phyloP scores from a whole-genome alignment of 1,140 invertebrate species.

The Macrotrachela quadricornifera region DNA sequence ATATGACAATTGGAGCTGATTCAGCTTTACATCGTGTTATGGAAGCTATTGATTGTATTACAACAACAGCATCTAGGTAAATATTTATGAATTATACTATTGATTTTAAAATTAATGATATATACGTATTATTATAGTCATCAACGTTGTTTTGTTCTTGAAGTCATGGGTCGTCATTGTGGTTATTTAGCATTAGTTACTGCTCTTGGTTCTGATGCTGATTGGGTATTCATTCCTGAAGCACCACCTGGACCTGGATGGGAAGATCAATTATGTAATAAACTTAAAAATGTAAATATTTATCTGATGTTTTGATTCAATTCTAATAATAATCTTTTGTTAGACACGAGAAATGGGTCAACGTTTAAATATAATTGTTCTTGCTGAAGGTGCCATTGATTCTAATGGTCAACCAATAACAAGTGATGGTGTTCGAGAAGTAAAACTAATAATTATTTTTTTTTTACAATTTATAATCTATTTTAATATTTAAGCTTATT shows the following conservation, averaged over 20 bases:
- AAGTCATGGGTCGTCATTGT: constrained; percentile 97
- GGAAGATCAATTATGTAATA: constrained; percentile 65
- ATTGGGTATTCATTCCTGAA: constrained; percentile 84
- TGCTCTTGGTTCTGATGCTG: constrained; percentile 37
- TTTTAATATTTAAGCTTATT: neutral
- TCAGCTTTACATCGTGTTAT: constrained; percentile 92
- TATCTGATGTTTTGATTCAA: neutral
- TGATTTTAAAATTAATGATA: too few relatives aligned
- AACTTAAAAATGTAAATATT: constrained; percentile 64
- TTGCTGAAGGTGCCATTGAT: constrained; percentile 93
- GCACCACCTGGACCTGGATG: constrained; percentile 81
- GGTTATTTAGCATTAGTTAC: constrained; percentile 89
- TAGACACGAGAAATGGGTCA: constrained; percentile 73
- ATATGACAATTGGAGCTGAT: constrained; percentile 99
- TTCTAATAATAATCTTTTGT: neutral
- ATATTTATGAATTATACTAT: too few relatives aligned
- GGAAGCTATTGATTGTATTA: constrained; percentile 91
- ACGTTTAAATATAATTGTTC: constrained; percentile 83
- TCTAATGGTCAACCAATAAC: constrained; percentile 51
- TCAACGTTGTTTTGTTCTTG: constrained; percentile 95
- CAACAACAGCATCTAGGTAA: constrained; percentile 57
- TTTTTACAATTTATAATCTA: neutral
- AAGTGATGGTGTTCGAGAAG: neutral
- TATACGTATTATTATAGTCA: constrained; percentile 48
- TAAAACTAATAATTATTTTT: neutral